These are phyloP conservation scores for Eurytoma adleriae DNA, from an alignment of 2,888 invertebrate species.

Conservation along the genomic window DNA sequence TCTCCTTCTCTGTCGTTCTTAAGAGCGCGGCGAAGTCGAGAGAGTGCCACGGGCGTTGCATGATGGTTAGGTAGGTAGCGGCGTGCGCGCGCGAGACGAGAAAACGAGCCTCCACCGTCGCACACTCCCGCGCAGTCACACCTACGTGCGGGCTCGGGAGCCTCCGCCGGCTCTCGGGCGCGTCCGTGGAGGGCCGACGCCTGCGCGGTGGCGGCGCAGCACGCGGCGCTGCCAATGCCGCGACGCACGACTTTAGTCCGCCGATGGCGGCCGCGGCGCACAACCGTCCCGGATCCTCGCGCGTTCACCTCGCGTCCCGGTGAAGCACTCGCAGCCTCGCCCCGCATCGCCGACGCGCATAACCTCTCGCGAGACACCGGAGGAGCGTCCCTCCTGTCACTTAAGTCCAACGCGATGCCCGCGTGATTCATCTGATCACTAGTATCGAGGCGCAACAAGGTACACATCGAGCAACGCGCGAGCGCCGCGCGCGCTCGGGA, in stretches of 20 bases:
- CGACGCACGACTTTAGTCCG: constrained; percentile 42
- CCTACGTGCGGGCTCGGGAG: constrained; percentile 53
- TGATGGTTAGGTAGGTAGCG: background rate
- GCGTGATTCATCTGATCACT: background rate
- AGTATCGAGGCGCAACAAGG: background rate
- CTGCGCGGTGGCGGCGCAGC: constrained; percentile 68
- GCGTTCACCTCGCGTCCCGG: constrained; percentile 63
- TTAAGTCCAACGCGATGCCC: background rate
- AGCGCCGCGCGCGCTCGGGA: background rate
- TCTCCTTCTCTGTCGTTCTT: constrained; percentile 7
- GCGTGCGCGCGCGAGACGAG: constrained; percentile 51
- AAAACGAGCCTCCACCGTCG: constrained; percentile 43
- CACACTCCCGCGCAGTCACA: background rate
- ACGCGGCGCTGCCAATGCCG: constrained; percentile 68
- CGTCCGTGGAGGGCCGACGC: constrained; percentile 58
- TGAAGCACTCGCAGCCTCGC: background rate
- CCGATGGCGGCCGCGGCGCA: constrained; percentile 62
- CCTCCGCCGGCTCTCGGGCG: constrained; percentile 61
- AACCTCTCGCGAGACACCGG: background rate
- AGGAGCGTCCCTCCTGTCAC: constrained; percentile 1
- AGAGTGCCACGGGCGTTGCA: constrained; percentile 22
- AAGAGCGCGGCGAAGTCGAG: background rate
- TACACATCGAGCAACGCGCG: background rate
- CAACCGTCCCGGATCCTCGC: constrained; percentile 72
- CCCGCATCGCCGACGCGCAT: no score